Conservation (phyloP, 1,140 invertebrate species). For the Ceratitis capitata region DNA sequence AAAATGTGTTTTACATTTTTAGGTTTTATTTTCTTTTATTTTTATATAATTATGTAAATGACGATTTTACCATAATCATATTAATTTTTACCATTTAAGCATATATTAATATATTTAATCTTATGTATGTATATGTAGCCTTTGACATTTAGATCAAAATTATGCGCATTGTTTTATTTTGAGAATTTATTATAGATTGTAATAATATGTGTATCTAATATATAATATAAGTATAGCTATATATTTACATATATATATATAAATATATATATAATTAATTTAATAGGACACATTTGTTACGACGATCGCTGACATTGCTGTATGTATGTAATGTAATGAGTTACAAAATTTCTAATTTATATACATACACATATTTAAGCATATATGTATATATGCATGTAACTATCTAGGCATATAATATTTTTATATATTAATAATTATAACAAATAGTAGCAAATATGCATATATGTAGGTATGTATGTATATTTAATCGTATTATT, state of each 20-base stretch:
- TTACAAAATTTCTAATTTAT: neutral
- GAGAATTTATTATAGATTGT: neutral
- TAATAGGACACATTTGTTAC: neutral
- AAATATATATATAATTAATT: neutral
- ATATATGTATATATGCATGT: neutral
- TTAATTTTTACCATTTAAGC: too few relatives aligned
- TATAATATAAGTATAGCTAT: too few relatives aligned
- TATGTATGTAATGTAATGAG: neutral
- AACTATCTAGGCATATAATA: too few relatives aligned
- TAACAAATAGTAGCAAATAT: conserved; percentile 5
- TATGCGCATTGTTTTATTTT: neutral
- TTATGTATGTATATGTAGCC: too few relatives aligned
- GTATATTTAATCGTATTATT: neutral
- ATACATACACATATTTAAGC: neutral
- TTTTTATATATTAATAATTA: neutral
- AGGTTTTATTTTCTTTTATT: too few relatives aligned
- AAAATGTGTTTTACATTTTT: too few relatives aligned
- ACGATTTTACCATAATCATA: too few relatives aligned
- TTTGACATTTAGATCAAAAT: too few relatives aligned
- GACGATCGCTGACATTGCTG: neutral
- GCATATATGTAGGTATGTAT: neutral
- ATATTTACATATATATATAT: neutral
- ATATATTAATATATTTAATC: too few relatives aligned
- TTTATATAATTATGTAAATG: too few relatives aligned
- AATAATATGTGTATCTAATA: too few relatives aligned